Conservation (phyloP, 1,140 invertebrate genomes). For the Branchinecta lynchi region DNA sequence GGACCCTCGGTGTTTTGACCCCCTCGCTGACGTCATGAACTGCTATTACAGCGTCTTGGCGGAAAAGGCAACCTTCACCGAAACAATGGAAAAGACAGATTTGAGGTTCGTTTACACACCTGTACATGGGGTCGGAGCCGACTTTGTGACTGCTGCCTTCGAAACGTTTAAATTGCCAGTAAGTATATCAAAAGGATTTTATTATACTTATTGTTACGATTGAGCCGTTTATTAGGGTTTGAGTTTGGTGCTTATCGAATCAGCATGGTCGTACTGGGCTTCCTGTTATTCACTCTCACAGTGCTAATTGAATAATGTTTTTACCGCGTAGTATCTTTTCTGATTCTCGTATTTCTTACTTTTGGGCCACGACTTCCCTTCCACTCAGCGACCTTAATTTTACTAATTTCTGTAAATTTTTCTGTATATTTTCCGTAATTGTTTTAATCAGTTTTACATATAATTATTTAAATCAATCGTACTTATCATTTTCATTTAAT, state of each 20-base stretch:
- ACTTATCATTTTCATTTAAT: too few relatives aligned
- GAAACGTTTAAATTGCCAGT: conserved; percentile 45
- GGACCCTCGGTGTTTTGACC: conserved; percentile 33
- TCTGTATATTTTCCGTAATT: not conserved
- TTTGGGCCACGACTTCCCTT: not conserved
- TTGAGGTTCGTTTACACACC: conserved; percentile 77
- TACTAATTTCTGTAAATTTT: not conserved
- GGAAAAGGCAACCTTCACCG: conserved; percentile 29
- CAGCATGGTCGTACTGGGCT: too few relatives aligned
- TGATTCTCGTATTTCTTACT: too few relatives aligned
- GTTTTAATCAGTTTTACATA: too few relatives aligned
- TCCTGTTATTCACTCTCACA: too few relatives aligned
- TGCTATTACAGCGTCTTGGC: conserved; percentile 48
- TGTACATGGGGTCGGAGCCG: conserved; percentile 92
- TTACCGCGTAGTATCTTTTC: too few relatives aligned
- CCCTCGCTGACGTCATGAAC: conserved; percentile 39
- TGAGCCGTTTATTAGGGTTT: too few relatives aligned
- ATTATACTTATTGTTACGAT: too few relatives aligned
- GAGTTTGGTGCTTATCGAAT: too few relatives aligned
- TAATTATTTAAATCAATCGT: too few relatives aligned
- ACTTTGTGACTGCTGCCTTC: conserved; percentile 60
- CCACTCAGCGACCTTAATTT: not conserved
- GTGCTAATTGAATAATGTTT: too few relatives aligned
- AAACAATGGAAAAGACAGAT: conserved; percentile 11
- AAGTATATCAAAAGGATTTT: not conserved